These are phyloP conservation scores for Flexamia atlantica DNA, from an alignment of 2,888 invertebrate genomes.

Conservation along the genomic window DNA sequence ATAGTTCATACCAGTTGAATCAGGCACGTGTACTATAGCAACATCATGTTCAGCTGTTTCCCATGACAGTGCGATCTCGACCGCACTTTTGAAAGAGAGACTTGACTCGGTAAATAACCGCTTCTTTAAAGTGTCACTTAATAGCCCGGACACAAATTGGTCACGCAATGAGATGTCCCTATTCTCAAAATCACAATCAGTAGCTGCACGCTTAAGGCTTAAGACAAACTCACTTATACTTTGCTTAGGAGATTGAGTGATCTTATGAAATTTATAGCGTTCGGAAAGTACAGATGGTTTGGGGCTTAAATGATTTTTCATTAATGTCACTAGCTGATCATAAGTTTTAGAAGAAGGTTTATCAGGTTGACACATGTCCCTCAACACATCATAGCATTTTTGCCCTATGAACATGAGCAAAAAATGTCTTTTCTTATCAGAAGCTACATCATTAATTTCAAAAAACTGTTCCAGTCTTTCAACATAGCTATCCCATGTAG, in stretches of 20 bases:
- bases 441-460: neutral
- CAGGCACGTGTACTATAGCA: neutral
- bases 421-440: neutral
- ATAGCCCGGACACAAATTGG: too few relatives aligned
- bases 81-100: too few relatives aligned
- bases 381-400: neutral
- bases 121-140: neutral
- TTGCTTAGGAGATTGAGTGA: neutral
- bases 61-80: too few relatives aligned
- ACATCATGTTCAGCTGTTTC: slow-evolving; percentile 12
- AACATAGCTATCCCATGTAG: too few relatives aligned
- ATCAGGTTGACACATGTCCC: slow-evolving; percentile 31
- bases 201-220: neutral
- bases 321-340: neutral
- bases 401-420: slow-evolving; percentile 7
- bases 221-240: neutral
- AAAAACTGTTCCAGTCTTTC: too few relatives aligned
- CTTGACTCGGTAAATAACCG: neutral
- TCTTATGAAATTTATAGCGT: slow-evolving; percentile 14
- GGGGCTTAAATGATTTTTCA: slow-evolving; percentile 6
- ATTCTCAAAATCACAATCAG: slow-evolving; percentile 7
- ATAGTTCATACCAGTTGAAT: neutral
- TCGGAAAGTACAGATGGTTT: slow-evolving; percentile 7
- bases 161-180: too few relatives aligned
- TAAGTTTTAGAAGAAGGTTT: neutral